Conservation (phyloP, 2,888 invertebrate species). For the Tupiocoris notatus region DNA sequence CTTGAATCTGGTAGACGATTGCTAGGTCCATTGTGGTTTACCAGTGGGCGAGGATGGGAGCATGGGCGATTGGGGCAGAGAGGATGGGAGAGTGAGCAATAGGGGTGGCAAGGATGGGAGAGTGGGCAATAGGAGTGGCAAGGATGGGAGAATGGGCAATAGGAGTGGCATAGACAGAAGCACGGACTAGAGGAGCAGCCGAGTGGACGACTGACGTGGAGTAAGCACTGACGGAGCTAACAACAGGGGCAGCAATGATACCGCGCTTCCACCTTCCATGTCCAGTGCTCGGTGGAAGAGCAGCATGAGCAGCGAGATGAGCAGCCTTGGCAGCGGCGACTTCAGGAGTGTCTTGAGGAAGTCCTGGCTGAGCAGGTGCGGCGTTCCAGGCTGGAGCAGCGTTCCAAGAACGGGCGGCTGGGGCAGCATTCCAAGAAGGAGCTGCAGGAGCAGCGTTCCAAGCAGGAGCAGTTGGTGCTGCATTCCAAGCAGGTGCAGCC, state of each 20-base stretch:
- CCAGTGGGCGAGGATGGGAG: conserved; percentile 29
- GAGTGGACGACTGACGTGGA: conserved; percentile 30
- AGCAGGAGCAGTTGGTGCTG: conserved; percentile 5
- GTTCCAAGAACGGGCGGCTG: conserved; percentile 32
- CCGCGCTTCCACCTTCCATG: conserved; percentile 23
- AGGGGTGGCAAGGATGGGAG: conserved; percentile 19
- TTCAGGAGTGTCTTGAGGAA: conserved; percentile 60
- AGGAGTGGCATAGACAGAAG: conserved; percentile 10
- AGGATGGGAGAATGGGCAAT: conserved; percentile 29
- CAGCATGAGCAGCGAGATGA: conserved; percentile 61
- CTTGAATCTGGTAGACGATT: neutral
- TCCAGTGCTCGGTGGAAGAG: conserved; percentile 53
- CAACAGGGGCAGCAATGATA: conserved; percentile 17
- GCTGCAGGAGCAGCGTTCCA: conserved; percentile 54
- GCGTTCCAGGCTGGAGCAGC: conserved; percentile 51
- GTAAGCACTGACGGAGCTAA: conserved; percentile 20
- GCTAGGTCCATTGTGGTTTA: conserved; percentile 26
- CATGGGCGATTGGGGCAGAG: conserved; percentile 30
- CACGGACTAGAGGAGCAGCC: conserved; percentile 31
- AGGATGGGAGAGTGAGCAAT: conserved; percentile 17
- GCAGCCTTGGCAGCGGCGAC: conserved; percentile 62
- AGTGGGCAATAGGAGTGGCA: conserved; percentile 16
- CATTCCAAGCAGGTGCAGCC: conserved; percentile 37
- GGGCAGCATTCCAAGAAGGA: conserved; percentile 41
- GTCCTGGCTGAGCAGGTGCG: conserved; percentile 57